Base-by-base conservation (phyloP, 92 coral and sea anemone genomes). In the Micromussa lordhowensis region DNA sequence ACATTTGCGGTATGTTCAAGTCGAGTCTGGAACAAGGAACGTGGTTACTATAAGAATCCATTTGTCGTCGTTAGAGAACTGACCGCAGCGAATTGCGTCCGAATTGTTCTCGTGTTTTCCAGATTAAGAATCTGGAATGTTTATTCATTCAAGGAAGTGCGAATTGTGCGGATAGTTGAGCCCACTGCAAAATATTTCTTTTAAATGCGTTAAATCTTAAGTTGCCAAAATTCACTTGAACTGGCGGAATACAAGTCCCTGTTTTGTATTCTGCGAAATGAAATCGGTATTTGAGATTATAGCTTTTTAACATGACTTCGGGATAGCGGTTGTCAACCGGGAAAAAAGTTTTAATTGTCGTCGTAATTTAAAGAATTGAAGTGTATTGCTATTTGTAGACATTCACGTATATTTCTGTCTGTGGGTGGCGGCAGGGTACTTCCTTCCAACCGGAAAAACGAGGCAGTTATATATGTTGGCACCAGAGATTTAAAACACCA, bases 41-140 rank as follows among this genome's bases (percentile, higher is more conserved):
- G 15, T 26, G 10, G 16, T n/a, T 64, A 64, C 31, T 0, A 40
- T 40, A 64, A 10, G 71, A 28, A 26, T 66, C 68, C 3, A 26
- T 40, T 71, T 28, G 19, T 71, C 54, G 53, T 69, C 73, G 28
- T 75, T 55, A 35, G 53, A 57, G 40, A 34, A 22, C 14, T 61
- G 57, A 38, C 35, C 57, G 54, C 53, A 83, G 30, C 32, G 51
- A 82, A 5, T 21, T 59, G 66, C 66, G 68, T 66, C 16, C 2
- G 34, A 57, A 83, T 71, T 53, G 68, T 83, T 83, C 26, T 48
- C 87, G 79, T 51, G 87, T 70, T 71, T 69, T 13, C 53, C 44
- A 7, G 79, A 31, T 83, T 53, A 83, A 71, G 78, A 84, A 69
- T 35, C n/a, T 32, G 24, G 73, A 84, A 54, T 35, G 69, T 71